phyloP scores from a whole-genome alignment of 2,113 vertebrate species.

The Panurus biarmicus region DNA sequence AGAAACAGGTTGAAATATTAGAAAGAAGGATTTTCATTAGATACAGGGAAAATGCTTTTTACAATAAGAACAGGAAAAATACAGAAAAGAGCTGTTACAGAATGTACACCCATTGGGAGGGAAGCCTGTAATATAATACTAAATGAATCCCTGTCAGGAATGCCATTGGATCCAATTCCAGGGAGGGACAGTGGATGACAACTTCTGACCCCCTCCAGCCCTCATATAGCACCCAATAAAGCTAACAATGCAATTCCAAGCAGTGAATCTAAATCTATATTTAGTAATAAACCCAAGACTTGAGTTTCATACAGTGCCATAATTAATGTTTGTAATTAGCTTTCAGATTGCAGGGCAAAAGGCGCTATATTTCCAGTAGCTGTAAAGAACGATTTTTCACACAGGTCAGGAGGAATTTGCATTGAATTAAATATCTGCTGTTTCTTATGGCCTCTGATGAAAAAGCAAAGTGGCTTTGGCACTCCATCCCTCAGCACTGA shows the following conservation, averaged over 20 bases:
- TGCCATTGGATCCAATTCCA: accelerated
- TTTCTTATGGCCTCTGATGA: not conserved
- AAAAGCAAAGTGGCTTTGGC: not conserved
- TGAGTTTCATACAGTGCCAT: not conserved
- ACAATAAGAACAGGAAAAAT: not conserved
- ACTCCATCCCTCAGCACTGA: not conserved
- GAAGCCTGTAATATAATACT: not conserved
- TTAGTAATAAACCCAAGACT: not conserved
- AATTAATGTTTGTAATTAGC: conserved; percentile 10
- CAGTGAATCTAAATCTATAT: not conserved
- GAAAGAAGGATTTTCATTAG: not conserved
- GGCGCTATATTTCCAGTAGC: not conserved
- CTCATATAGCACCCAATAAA: not conserved
- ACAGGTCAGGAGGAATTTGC: not conserved
- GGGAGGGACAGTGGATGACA: not conserved
- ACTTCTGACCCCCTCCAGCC: not conserved
- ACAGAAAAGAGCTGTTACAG: not conserved
- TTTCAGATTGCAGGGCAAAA: not conserved
- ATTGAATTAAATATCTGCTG: not conserved
- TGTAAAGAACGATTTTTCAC: not conserved
- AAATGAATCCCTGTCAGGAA: not conserved
- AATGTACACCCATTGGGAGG: not conserved
- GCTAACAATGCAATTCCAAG: not conserved
- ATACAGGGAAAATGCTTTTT: not conserved
- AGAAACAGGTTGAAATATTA: not conserved